phyloP scores from a whole-genome alignment of 2,797 vertebrate species.

The Takifugu ocellatus region DNA sequence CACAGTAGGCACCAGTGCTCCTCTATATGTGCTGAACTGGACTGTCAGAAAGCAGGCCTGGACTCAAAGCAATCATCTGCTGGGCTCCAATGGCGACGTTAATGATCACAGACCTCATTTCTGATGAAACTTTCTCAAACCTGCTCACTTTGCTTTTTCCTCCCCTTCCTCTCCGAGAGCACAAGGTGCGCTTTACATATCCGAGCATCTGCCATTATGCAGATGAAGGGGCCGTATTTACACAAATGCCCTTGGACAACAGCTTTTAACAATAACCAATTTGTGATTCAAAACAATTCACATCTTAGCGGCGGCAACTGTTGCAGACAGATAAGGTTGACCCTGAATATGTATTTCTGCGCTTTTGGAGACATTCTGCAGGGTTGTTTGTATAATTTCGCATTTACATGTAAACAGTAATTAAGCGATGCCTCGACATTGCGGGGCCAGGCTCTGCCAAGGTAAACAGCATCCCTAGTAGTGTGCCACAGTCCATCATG shows the following conservation, averaged over 20 bases:
- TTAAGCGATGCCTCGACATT: conserved; percentile 69
- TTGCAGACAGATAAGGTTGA: conserved; percentile 79
- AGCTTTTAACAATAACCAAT: conserved; percentile 81
- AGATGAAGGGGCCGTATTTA: conserved; percentile 71
- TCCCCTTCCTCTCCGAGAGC: conserved; percentile 36
- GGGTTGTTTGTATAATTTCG: conserved; percentile 75
- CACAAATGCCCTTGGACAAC: conserved; percentile 81
- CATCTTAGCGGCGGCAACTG: conserved; percentile 66
- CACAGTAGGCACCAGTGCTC: conserved; percentile 61
- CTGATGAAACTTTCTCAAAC: conserved; percentile 55
- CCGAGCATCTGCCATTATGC: conserved; percentile 78
- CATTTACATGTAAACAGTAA: conserved; percentile 79
- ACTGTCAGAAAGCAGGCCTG: conserved; percentile 51
- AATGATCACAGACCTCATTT: conserved; percentile 46
- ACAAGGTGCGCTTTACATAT: conserved; percentile 71
- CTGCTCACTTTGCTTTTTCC: conserved; percentile 17
- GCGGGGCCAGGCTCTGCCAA: conserved; percentile 71
- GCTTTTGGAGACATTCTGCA: conserved; percentile 62
- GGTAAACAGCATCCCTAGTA: conserved; percentile 72
- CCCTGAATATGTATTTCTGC: conserved; percentile 76
- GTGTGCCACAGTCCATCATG: conserved; percentile 73
- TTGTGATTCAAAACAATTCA: conserved; percentile 81
- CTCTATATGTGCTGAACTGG: conserved; percentile 33
- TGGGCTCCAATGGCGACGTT: conserved; percentile 51
- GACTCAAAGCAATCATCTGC: conserved; percentile 65